These are phyloP conservation scores for Cyanoramphus novaezelandiae DNA, from an alignment of 2,113 vertebrate genomes.

Conservation along the genomic window DNA sequence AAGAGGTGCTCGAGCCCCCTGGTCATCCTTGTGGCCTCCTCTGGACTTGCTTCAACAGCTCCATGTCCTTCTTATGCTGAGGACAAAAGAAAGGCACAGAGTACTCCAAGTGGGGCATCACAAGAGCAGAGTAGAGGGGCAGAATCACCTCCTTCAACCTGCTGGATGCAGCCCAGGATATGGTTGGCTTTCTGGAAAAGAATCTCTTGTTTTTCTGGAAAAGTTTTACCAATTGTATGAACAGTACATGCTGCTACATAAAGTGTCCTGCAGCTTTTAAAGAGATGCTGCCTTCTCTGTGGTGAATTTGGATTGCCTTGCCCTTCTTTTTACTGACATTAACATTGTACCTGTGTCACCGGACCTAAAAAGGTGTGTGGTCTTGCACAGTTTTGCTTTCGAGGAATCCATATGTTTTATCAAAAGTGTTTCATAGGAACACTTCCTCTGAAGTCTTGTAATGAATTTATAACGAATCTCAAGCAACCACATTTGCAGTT, in stretches of 20 bases:
- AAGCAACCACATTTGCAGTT: neutral
- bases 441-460: conserved; percentile 12
- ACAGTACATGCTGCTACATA: neutral
- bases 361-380: neutral
- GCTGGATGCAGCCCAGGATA: neutral
- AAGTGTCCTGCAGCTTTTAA: neutral
- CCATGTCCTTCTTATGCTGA: neutral
- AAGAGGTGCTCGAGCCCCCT: neutral
- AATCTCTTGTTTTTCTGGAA: neutral
- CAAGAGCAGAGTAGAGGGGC: neutral
- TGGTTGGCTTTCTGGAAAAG: neutral
- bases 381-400: conserved; percentile 23
- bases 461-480: conserved; percentile 28
- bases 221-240: neutral
- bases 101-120: neutral
- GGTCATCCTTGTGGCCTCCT: neutral
- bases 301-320: neutral
- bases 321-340: neutral
- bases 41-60: neutral
- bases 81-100: neutral
- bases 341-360: neutral
- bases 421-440: neutral
- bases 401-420: conserved; percentile 44
- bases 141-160: neutral
- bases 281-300: neutral